phyloP scores from a whole-genome alignment of 2,888 invertebrate species.

The Acanthosepion lycidas region DNA sequence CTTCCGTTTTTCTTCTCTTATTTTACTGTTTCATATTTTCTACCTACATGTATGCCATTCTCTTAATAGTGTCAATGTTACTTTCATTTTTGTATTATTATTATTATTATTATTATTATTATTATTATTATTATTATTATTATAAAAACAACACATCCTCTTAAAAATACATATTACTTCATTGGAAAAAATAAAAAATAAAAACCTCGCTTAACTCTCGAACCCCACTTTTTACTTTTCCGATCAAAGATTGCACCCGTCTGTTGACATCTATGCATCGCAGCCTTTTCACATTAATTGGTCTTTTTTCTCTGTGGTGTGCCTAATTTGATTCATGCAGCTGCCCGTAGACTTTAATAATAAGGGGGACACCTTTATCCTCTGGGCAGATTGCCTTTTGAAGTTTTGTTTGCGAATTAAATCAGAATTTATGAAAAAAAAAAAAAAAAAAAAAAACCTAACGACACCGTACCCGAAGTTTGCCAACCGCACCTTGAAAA shows the following conservation, averaged over 20 bases:
- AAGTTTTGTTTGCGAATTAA: not conserved
- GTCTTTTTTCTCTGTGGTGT: not conserved
- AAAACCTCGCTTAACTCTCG: not conserved
- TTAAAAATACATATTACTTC: not conserved
- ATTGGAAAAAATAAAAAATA: not conserved
- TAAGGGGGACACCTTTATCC: not conserved
- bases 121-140: not conserved
- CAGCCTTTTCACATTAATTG: not conserved
- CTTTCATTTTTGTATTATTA: not conserved
- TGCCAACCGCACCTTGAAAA: not conserved
- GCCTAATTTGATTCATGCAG: not conserved
- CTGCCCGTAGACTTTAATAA: not conserved
- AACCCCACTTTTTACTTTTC: not conserved
- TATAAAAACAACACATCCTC: not conserved
- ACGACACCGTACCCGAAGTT: not conserved
- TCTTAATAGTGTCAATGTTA: not conserved
- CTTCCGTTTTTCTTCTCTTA: too few species aligned
- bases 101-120: too few species aligned
- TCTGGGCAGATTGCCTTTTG: constrained; percentile 8
- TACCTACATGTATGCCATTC: too few species aligned
- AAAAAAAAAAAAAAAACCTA: not conserved
- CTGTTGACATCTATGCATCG: not conserved
- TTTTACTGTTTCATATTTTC: too few species aligned
- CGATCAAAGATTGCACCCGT: not conserved
- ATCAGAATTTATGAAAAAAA: not conserved